Evolutionary conservation across 2,888 invertebrate species (phyloP), one percentile per base, ranked within the genome.

Genomic region (Drosophila incognita): DNA sequence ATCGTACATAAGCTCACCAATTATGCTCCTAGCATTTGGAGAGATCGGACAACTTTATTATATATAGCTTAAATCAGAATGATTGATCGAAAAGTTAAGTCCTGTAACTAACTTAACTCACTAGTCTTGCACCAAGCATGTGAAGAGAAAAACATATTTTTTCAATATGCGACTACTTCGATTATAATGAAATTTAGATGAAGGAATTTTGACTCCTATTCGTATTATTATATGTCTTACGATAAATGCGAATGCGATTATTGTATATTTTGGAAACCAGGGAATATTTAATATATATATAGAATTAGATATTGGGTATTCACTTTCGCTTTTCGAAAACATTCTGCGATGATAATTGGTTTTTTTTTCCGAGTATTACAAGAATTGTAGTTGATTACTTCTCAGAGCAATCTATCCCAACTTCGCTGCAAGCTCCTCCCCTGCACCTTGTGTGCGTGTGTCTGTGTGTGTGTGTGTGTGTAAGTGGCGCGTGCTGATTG

Each of bases 401-500:
- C 21, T 15, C 46, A 21, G 21, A 46, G 15, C 46, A 46, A 24
- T 46, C 46, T 24, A 24, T 15, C 7, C 21, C 7, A 46, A 24
- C 46, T 46, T 24, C 4, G 15, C 15, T 46, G 46, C 46, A 46
- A 46, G 46, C 46, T 46, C 46, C 46, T 15, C 24, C 24, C 4
- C 13, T 46, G 46, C 24, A 15, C 21, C 24, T 15, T 15, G 13
- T 46, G 21, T 46, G 21, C 13, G 3, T 21, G 3, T 42, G 21
- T 13, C 21, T 21, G 21, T 21, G 7, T 21, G 15, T 38, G 15
- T 7, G 18, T 18, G 38, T 24, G 27, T 27, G 27, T 27, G 27
- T 27, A 15, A 46, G 61, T 79, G 78, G 69, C 84, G 82, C 87
- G 85, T 85, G 85, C 81, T 82, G 82, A 82, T 80, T 87, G 90